phyloP scores from a whole-genome alignment of 2,888 invertebrate genomes.

The Polydrusus pterygomalis region DNA sequence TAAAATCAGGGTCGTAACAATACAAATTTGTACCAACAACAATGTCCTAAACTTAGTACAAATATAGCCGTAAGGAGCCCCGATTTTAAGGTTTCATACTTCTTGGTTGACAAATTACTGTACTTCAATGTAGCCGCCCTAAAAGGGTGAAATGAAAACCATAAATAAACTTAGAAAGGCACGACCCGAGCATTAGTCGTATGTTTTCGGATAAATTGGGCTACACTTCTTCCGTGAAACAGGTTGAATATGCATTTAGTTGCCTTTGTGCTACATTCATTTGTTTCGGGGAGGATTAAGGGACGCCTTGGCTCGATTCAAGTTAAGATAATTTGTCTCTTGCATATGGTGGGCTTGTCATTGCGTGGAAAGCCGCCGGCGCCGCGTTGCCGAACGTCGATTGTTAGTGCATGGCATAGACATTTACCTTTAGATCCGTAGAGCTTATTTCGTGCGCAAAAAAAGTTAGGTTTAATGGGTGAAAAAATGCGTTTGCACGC shows the following conservation, averaged over 20 bases:
- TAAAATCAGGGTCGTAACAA: too few species aligned
- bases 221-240: slow-evolving; percentile 15
- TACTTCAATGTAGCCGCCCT: slow-evolving; percentile 43
- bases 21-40: too few species aligned
- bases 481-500: too few species aligned
- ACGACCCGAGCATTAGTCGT: slow-evolving; percentile 32
- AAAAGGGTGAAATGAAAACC: slow-evolving; percentile 54
- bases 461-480: too few species aligned
- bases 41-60: too few species aligned
- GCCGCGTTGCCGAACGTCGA: too few species aligned
- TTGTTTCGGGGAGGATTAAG: background rate
- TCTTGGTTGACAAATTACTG: slow-evolving; percentile 52
- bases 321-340: slow-evolving; percentile 7
- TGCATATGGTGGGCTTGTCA: too few species aligned
- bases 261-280: background rate
- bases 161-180: slow-evolving; percentile 50
- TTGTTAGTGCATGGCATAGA: too few species aligned
- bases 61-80: background rate
- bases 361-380: too few species aligned
- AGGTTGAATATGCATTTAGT: slow-evolving; percentile 27
- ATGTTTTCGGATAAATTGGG: slow-evolving; percentile 48
- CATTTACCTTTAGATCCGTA: too few species aligned
- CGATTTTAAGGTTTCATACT: slow-evolving; percentile 5
- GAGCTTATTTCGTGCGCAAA: too few species aligned
- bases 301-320: background rate